Base-by-base conservation (phyloP, 2,113 vertebrate genomes). In the Xenotilapia caudafasciata region DNA sequence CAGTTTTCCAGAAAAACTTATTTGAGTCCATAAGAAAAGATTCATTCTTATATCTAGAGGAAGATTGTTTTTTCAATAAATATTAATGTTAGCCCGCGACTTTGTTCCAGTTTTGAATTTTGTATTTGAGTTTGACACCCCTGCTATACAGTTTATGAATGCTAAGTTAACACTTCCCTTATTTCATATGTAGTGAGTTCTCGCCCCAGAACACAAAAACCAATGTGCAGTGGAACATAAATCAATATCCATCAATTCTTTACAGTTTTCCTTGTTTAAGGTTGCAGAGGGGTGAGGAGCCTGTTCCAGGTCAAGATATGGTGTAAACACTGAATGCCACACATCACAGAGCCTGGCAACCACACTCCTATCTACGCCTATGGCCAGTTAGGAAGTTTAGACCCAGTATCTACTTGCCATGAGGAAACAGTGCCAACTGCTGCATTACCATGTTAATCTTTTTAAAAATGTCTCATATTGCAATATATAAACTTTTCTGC, bases 401-500 rank as follows among this genome's bases (percentile, higher is more conserved):
- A 73, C 40, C 38, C 12, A 26, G 7, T 23, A 42, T 42, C 35
- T 40, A 0, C 12, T 9, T 15, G 38, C 14, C 0, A 3, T 1
- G 68, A 17, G 21, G 21, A 45, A 45, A 73, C 40, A 47, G 2
- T 11, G 9, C 21, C 5, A 26, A 17, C 38, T 15, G 19, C 68
- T 45, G 38, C 13, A 45, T 42, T 45, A 26, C 38, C 33, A 35
- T 73, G 21, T 23, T 21, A 26, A 45, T 23, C 35, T 73, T 73
- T 9, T 73, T 0, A 1, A 45, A 45, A 73, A 17, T 26, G 40
- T 21, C 68, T 73, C 21, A 47, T 28, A 28, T 5, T 17, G 9
- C 68, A 17, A 73, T 73, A 47, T 28, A 26, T 47, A 1, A 73
- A 17, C 5, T 17, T 47, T 73, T 73, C 65, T 70, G 35, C 12